Evolutionary conservation across 2,113 vertebrate species (phyloP).

Genomic region (Motacilla alba): DNA sequence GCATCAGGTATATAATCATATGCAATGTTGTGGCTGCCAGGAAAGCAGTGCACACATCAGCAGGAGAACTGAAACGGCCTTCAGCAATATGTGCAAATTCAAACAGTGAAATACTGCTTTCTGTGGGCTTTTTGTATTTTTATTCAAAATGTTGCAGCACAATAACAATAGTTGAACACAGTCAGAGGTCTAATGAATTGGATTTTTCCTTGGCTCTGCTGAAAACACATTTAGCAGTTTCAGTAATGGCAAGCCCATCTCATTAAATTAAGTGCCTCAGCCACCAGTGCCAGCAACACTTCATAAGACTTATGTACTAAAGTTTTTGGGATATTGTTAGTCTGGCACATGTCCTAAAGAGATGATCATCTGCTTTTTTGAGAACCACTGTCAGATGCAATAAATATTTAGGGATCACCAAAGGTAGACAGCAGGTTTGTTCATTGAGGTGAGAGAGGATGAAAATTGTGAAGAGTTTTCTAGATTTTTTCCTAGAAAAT

Average conservation of each 20-base stretch:
- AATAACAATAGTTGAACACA: slow-evolving; percentile 29
- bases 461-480: neutral
- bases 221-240: slow-evolving; percentile 75
- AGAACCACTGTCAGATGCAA: slow-evolving; percentile 24
- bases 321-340: slow-evolving; percentile 63
- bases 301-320: slow-evolving; percentile 52
- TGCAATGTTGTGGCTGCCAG: neutral
- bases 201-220: slow-evolving; percentile 63
- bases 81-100: slow-evolving; percentile 17
- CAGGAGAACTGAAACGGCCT: neutral
- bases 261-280: slow-evolving; percentile 78
- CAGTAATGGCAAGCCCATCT: slow-evolving; percentile 61
- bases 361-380: slow-evolving; percentile 3
- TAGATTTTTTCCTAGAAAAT: neutral
- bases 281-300: slow-evolving; percentile 59
- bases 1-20: neutral
- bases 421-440: neutral
- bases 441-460: neutral
- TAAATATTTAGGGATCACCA: slow-evolving; percentile 23
- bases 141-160: slow-evolving; percentile 52
- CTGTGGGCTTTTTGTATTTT: slow-evolving; percentile 46
- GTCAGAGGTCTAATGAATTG: slow-evolving; percentile 72
- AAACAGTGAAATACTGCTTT: slow-evolving; percentile 46
- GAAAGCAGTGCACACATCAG: neutral
- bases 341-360: slow-evolving; percentile 65